These are phyloP conservation scores for Gasterosteus aculeatus DNA, from an alignment of 2,113 vertebrate genomes.

Conservation along the genomic window DNA sequence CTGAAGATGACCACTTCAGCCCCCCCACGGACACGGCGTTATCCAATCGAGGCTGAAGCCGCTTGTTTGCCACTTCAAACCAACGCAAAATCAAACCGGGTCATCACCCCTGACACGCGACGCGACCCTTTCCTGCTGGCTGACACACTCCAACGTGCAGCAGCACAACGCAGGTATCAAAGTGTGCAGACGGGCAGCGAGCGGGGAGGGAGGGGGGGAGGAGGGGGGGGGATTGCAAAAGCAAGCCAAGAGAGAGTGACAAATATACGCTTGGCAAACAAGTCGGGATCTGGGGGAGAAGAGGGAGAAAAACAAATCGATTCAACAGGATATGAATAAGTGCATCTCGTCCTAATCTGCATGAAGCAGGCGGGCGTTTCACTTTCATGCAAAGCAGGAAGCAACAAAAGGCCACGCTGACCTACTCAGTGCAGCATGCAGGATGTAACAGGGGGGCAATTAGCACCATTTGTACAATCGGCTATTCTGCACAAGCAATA, in stretches of 20 bases:
- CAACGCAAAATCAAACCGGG: slow-evolving; percentile 1
- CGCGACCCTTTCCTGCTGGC: slow-evolving; percentile 1
- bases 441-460: neutral
- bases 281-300: slow-evolving; percentile 48
- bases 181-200: slow-evolving; percentile 38
- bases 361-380: slow-evolving; percentile 39
- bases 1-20: slow-evolving; percentile 70
- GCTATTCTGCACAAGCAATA: neutral
- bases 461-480: neutral
- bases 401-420: slow-evolving; percentile 40
- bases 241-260: slow-evolving; percentile 52
- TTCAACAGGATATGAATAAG: slow-evolving; percentile 62
- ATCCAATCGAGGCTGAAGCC: slow-evolving; percentile 12
- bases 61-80: slow-evolving; percentile 8
- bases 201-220: neutral
- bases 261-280: slow-evolving; percentile 66
- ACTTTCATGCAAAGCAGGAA: slow-evolving; percentile 49
- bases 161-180: slow-evolving; percentile 37
- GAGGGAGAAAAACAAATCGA: neutral
- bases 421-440: slow-evolving; percentile 12
- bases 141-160: slow-evolving; percentile 20
- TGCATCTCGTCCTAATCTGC: slow-evolving; percentile 32
- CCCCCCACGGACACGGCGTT: slow-evolving; percentile 42
- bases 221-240: slow-evolving; percentile 22
- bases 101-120: neutral